phyloP scores from a whole-genome alignment of 2,888 invertebrate genomes.

The Asteroscopus sphinx region DNA sequence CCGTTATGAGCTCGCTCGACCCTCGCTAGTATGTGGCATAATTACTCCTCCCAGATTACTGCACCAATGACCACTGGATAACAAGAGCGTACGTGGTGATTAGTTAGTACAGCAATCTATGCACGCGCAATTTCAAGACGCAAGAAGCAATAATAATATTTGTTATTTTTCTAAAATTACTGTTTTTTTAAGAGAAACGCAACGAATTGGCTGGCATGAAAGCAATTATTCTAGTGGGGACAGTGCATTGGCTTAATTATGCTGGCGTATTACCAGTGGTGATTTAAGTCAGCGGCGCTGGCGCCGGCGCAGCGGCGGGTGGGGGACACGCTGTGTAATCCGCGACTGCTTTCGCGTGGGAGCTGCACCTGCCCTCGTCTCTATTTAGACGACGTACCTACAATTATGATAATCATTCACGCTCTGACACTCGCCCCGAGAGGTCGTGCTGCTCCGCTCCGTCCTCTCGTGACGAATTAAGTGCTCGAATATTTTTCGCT shows the following conservation, averaged over 20 bases:
- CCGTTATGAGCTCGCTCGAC: slow-evolving; percentile 50
- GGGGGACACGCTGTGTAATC: slow-evolving; percentile 55
- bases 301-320: slow-evolving; percentile 41
- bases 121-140: slow-evolving; percentile 29
- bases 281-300: slow-evolving; percentile 32
- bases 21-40: slow-evolving; percentile 56
- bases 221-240: slow-evolving; percentile 26
- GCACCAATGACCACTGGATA: slow-evolving; percentile 48
- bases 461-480: too few relatives aligned
- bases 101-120: slow-evolving; percentile 39
- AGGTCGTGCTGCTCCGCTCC: too few relatives aligned
- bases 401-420: slow-evolving; percentile 71
- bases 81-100: slow-evolving; percentile 42
- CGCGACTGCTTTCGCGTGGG: slow-evolving; percentile 69
- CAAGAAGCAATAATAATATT: slow-evolving; percentile 1
- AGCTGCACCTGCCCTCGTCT: slow-evolving; percentile 67
- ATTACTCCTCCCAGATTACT: slow-evolving; percentile 62
- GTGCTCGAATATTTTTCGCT: too few relatives aligned
- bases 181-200: slow-evolving; percentile 23
- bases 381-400: slow-evolving; percentile 62
- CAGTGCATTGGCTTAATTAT: slow-evolving; percentile 42
- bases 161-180: slow-evolving; percentile 23
- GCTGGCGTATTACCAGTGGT: slow-evolving; percentile 46
- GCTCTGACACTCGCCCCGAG: too few relatives aligned
- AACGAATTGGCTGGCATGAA: slow-evolving; percentile 29